Conservation (phyloP, 2,113 vertebrate genomes). For the Gallinago paraguaiae region DNA sequence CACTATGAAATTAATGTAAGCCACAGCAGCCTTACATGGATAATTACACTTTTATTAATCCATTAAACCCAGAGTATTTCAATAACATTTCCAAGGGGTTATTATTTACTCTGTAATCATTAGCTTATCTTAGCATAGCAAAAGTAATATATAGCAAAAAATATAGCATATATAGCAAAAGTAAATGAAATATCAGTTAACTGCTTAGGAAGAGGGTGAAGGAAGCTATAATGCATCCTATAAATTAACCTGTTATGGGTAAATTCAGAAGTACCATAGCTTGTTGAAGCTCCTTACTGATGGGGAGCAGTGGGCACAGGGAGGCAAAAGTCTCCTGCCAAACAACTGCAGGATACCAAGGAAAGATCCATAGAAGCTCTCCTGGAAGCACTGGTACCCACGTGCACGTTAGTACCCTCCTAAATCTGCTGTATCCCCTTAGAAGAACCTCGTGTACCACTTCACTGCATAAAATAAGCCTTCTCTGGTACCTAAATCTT, state of each 20-base stretch:
- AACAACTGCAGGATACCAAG: not conserved
- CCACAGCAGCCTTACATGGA: not conserved
- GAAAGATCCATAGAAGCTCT: not conserved
- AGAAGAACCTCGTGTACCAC: not conserved
- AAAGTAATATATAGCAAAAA: too few species aligned
- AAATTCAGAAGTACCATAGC: not conserved
- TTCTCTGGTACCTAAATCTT: not conserved
- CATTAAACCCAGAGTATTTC: not conserved
- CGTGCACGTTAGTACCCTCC: accelerated
- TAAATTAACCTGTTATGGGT: not conserved
- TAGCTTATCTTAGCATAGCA: not conserved
- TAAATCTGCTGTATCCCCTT: not conserved
- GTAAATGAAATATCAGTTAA: not conserved
- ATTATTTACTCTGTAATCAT: not conserved
- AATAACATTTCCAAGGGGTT: not conserved
- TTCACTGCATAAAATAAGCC: not conserved
- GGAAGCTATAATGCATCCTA: not conserved
- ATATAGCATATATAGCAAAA: not conserved
- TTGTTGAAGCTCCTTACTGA: not conserved
- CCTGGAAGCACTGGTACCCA: accelerated
- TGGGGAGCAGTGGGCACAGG: not conserved
- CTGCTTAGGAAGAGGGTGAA: not conserved
- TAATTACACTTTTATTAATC: constrained; percentile 32
- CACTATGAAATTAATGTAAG: not conserved
- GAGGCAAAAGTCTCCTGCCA: not conserved